Conservation (phyloP, 2,797 vertebrate genomes). For the Melanotaenia trifasciata region DNA sequence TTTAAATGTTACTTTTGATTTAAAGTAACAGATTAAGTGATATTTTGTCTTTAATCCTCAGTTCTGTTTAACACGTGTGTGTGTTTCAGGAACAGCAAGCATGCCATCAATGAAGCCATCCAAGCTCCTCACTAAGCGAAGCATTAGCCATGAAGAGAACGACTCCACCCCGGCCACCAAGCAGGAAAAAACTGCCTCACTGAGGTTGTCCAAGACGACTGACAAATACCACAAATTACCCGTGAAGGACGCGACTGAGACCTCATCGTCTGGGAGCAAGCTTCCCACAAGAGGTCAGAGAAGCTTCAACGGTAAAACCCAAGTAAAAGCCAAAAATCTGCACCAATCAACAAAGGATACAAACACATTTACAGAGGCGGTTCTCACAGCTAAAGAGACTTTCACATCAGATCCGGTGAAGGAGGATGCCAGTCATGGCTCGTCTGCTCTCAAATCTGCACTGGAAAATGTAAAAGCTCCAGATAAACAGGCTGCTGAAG, state of each 20-base stretch:
- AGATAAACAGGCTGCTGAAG: constrained; percentile 20
- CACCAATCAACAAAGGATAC: constrained; percentile 24
- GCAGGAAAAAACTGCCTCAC: constrained; percentile 58
- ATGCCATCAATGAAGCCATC: constrained; percentile 37
- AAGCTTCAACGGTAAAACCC: constrained; percentile 36
- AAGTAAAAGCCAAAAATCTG: constrained; percentile 55
- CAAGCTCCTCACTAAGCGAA: constrained; percentile 64
- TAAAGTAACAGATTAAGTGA: too few species aligned
- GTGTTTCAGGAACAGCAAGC: constrained; percentile 67
- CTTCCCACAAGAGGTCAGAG: constrained; percentile 67
- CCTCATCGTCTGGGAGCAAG: constrained; percentile 53
- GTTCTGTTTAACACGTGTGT: constrained; percentile 5
- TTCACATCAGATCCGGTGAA: constrained; percentile 8
- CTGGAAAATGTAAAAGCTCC: constrained; percentile 19
- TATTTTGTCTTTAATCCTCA: background rate
- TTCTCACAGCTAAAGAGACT: constrained; percentile 12
- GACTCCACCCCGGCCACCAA: constrained; percentile 56
- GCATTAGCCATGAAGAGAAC: constrained; percentile 52
- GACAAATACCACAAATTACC: constrained; percentile 54
- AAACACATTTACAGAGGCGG: background rate
- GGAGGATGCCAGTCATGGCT: background rate
- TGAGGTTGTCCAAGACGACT: constrained; percentile 52
- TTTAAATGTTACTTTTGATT: background rate
- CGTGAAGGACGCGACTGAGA: constrained; percentile 56
- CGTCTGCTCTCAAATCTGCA: constrained; percentile 4